Evolutionary conservation across 2,113 vertebrate species (phyloP).

Genomic region (Trochalopteron elliotii): DNA sequence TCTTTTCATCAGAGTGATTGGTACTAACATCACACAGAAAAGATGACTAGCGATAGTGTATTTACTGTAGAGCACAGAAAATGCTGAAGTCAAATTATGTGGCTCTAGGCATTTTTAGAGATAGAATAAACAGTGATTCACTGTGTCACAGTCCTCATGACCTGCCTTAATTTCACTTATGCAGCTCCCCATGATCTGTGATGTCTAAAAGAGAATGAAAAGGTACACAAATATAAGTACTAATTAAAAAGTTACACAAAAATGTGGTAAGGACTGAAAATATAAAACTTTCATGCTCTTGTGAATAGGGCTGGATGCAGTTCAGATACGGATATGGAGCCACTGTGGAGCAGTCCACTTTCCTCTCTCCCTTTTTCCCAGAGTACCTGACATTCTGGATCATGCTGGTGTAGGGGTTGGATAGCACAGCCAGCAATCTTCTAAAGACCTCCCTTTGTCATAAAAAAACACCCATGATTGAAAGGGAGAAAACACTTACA

Average conservation of each 20-base stretch:
- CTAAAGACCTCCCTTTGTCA: neutral
- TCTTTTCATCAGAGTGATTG: neutral
- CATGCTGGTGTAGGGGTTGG: neutral
- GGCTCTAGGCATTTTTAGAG: neutral
- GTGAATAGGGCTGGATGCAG: neutral
- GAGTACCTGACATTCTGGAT: neutral
- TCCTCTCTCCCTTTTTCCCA: neutral
- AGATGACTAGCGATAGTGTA: slow-evolving; percentile 1
- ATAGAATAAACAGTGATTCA: slow-evolving; percentile 40
- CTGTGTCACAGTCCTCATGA: neutral
- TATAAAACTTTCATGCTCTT: neutral
- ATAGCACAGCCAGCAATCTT: neutral
- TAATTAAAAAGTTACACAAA: neutral
- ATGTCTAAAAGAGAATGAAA: neutral
- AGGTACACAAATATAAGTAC: neutral
- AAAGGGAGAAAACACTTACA: neutral
- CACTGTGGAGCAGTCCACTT: neutral
- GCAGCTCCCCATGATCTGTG: neutral
- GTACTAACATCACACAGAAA: neutral
- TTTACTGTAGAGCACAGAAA: neutral
- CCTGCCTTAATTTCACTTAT: neutral
- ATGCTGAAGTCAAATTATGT: slow-evolving; percentile 8
- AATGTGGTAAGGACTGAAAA: neutral
- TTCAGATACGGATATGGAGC: neutral
- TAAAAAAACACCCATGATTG: neutral